Percentiles rank a stretch among this genome's conserved stretches.
phyloP scores from a whole-genome alignment of 2,113 vertebrate genomes.

The Chionomys nivalis region DNA sequence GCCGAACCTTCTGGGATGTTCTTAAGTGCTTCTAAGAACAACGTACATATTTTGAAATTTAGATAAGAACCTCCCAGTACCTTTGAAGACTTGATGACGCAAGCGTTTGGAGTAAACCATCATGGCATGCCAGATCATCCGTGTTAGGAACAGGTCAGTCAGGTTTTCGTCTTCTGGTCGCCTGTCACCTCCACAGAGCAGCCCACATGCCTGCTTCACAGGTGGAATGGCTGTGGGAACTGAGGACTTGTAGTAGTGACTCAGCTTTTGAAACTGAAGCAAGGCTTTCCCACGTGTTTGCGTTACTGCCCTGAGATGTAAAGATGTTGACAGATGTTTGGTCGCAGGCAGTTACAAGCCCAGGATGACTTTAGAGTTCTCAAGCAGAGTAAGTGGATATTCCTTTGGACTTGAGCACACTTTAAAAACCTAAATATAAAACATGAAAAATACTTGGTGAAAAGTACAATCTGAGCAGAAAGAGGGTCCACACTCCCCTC shows the following conservation, averaged over 20 bases:
- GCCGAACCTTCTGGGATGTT: not conserved
- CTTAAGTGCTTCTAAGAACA: not conserved
- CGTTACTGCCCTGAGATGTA: not conserved
- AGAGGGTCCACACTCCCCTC: not conserved
- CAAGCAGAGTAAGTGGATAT: not conserved
- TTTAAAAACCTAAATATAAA: not conserved
- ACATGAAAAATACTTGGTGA: not conserved
- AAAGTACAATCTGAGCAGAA: not conserved
- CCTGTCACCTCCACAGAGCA: too few species aligned
- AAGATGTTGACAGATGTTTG: not conserved
- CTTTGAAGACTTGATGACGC: not conserved
- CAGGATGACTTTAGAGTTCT: not conserved
- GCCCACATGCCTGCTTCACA: too few species aligned
- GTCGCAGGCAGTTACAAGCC: not conserved
- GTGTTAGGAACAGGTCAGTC: not conserved
- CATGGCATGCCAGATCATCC: accelerated
- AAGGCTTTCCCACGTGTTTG: not conserved
- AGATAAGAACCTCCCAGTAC: not conserved
- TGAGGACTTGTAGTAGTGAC: not conserved
- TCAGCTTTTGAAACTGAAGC: not conserved
- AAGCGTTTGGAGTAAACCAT: not conserved
- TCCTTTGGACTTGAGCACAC: not conserved
- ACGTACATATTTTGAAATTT: not conserved
- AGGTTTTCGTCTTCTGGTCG: not conserved
- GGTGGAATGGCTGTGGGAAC: too few species aligned